A percentile compares a stretch with the other conserved stretches of the same genome.
Conservation (phyloP, 1,140 invertebrate genomes). For the Steinernema khuongi region DNA sequence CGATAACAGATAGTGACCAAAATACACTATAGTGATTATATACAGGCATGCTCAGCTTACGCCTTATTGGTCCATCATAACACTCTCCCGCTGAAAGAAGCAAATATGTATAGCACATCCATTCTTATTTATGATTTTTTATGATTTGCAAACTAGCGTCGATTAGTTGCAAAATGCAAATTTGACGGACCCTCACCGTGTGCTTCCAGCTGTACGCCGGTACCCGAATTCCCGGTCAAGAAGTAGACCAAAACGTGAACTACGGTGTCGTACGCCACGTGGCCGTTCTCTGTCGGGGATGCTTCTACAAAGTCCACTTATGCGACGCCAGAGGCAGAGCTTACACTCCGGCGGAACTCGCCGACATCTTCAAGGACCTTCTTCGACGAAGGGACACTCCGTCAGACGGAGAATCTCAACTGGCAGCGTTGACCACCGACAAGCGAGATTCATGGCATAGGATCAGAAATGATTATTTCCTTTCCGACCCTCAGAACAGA, state of each 20-base stretch:
- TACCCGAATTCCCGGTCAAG: slow-evolving; percentile 36
- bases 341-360: slow-evolving; percentile 30
- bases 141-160: too few species aligned
- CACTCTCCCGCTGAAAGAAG: too few species aligned
- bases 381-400: slow-evolving; percentile 19
- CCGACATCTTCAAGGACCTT: slow-evolving; percentile 42
- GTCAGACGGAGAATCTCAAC: not conserved
- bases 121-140: too few species aligned
- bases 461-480: slow-evolving; percentile 48
- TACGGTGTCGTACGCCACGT: slow-evolving; percentile 43
- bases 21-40: too few species aligned
- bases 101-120: too few species aligned
- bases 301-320: slow-evolving; percentile 46
- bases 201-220: slow-evolving; percentile 43
- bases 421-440: slow-evolving; percentile 7
- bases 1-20: too few species aligned
- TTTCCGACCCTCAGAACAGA: slow-evolving; percentile 34
- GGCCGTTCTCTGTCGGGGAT: slow-evolving; percentile 39
- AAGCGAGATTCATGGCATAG: slow-evolving; percentile 40
- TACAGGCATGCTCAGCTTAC: too few species aligned
- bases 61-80: too few species aligned
- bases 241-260: slow-evolving; percentile 36
- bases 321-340: slow-evolving; percentile 40
- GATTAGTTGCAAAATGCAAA: too few species aligned
- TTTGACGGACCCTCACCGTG: too few species aligned